Evolutionary conservation across 2,797 vertebrate species (phyloP), one percentile per base, ranked within the genome.

Genomic region (Rhincodon typus): DNA sequence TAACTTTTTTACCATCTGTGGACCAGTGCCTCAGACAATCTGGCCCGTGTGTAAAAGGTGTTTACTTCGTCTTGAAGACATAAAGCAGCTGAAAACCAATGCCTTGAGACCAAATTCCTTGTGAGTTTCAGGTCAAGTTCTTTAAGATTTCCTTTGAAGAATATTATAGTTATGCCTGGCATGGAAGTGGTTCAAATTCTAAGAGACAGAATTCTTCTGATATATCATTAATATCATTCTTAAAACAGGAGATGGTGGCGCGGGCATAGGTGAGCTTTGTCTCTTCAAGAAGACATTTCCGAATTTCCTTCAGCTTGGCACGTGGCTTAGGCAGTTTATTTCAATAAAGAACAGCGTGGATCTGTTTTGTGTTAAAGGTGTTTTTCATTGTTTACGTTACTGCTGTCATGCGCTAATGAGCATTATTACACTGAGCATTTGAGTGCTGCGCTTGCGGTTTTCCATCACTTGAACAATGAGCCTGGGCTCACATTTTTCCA

Each of bases 1-100:
- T 93, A 79, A 46, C 50, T 30, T 96, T 96, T 79, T 96, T 96
- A 42, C 93, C 90, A 42, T 95, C 94, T 96, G 95, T 94, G 42
- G 74, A 77, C 94, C 77, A 74, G 30, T 88, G 94, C 91, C 86
- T 95, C 62, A 79, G 94, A 95, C 96, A 74, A 53, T 77, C 42
- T 95, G 94, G 94, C 94, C 46, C 46, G 8, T 74, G 27, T 90
- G 72, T 96, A 95, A 96, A 95, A 96, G n/a, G 66, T 19, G 70
- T 95, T 53, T 88, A 42, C 95, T 69, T 88, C 95, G 66, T 53
- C 57, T 62, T 90, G 74, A 62, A 90, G 30, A 82, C 96, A 96
- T 23, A 95, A 95, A 95, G 62, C 82, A 79, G 62, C 77, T 77
- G 46, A 72, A 95, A 95, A 74, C 50, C 94, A 77, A 72, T 94